These are phyloP conservation scores for Graphium colonna DNA, from an alignment of 2,888 invertebrate species.

Conservation along the genomic window DNA sequence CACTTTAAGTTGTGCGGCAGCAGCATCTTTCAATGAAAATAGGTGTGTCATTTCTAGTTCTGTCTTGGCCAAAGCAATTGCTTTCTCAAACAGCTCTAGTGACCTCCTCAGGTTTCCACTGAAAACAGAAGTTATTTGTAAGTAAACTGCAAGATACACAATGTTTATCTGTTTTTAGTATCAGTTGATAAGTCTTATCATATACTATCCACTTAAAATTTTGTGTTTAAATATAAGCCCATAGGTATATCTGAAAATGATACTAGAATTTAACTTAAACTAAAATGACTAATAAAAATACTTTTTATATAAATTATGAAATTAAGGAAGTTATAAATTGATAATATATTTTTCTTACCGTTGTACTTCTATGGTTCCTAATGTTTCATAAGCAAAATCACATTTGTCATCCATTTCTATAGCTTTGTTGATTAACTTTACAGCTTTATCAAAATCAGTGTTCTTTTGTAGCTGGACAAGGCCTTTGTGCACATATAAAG, in stretches of 20 bases:
- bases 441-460: slow-evolving; percentile 89
- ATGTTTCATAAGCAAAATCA: slow-evolving; percentile 96
- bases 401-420: slow-evolving; percentile 94
- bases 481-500: slow-evolving; percentile 92
- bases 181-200: slow-evolving; percentile 18
- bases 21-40: slow-evolving; percentile 93
- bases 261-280: no score
- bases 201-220: slow-evolving; percentile 2
- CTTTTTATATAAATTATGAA: no score
- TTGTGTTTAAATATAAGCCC: background rate
- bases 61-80: slow-evolving; percentile 91
- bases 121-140: slow-evolving; percentile 46
- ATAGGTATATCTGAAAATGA: background rate
- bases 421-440: slow-evolving; percentile 88
- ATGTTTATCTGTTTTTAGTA: slow-evolving; percentile 2
- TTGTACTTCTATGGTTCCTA: slow-evolving; percentile 97
- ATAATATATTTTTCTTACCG: slow-evolving; percentile 72
- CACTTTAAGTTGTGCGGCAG: slow-evolving; percentile 92
- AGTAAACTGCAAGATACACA: slow-evolving; percentile 7
- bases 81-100: slow-evolving; percentile 92
- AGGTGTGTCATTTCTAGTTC: slow-evolving; percentile 94
- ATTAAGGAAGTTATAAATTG: no score
- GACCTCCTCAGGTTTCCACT: slow-evolving; percentile 92
- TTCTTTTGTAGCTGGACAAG: slow-evolving; percentile 91
- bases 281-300: no score